Percentiles rank a stretch among this genome's conserved stretches.
Evolutionary conservation across 1,140 invertebrate genomes (phyloP).

Genomic region (Drosophila nigromelanica): DNA sequence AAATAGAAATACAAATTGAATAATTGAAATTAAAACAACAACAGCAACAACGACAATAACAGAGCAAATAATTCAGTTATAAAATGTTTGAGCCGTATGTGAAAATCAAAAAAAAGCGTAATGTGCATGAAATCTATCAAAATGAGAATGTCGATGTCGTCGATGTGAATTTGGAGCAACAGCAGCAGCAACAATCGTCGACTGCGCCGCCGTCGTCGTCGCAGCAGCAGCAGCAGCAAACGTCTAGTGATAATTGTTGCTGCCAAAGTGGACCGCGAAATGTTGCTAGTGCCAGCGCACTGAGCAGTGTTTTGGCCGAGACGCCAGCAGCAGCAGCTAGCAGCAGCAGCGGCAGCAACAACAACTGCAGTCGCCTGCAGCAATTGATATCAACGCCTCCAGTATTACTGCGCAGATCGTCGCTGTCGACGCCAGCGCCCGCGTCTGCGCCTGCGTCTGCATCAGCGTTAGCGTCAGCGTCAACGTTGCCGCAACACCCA

Average conservation of each 20-base stretch:
- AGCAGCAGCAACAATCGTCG: constrained; percentile 36
- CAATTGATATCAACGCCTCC: constrained; percentile 83
- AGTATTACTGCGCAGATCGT: constrained; percentile 79
- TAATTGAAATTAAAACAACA: constrained; percentile 13
- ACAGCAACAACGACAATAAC: constrained; percentile 15
- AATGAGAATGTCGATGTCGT: constrained; percentile 61
- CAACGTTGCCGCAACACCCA: constrained; percentile 50
- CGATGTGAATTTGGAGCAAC: constrained; percentile 67
- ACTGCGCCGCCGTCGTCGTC: constrained; percentile 25
- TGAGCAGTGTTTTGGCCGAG: constrained; percentile 41
- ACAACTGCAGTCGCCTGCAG: constrained; percentile 78
- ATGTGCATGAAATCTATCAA: constrained; percentile 76
- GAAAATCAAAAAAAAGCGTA: constrained; percentile 83
- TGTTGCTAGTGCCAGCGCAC: constrained; percentile 39
- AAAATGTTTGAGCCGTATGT: constrained; percentile 84
- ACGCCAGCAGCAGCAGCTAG: constrained; percentile 28
- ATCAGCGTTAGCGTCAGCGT: constrained; percentile 7
- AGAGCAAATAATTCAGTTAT: constrained; percentile 26
- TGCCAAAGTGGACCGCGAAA: constrained; percentile 61
- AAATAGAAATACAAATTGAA: constrained; percentile 17
- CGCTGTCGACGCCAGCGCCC: constrained; percentile 48
- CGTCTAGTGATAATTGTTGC: constrained; percentile 75
- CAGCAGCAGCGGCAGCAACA: constrained; percentile 45
- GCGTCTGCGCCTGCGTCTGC: constrained; percentile 28
- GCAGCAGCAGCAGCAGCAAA: constrained; percentile 36